Evolutionary conservation across 2,888 invertebrate species (phyloP).

Genomic region (Dorcus hopei): DNA sequence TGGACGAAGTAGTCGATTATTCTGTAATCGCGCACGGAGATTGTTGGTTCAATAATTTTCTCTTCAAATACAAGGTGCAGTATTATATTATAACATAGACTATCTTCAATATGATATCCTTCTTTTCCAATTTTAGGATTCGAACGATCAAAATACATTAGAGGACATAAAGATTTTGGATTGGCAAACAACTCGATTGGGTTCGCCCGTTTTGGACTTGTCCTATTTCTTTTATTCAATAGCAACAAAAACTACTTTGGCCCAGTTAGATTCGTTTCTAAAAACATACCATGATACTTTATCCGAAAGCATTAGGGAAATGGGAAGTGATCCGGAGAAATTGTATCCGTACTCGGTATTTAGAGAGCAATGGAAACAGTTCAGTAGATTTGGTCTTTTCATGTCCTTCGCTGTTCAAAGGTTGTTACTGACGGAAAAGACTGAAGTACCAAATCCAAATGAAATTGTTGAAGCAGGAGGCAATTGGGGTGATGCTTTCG

Average conservation of each 20-base stretch:
- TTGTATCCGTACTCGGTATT: conserved; percentile 29
- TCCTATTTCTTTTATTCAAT: conserved; percentile 36
- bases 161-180: conserved; percentile 7
- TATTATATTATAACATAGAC: background rate
- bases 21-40: conserved; percentile 16
- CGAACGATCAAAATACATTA: background rate
- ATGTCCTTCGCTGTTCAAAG: conserved; percentile 28
- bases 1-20: conserved; percentile 2
- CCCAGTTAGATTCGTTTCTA: conserved; percentile 31
- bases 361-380: conserved; percentile 27
- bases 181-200: conserved; percentile 13
- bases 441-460: conserved; percentile 20
- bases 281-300: conserved; percentile 33
- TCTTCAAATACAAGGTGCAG: conserved; percentile 17
- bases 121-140: conserved; percentile 9
- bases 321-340: conserved; percentile 25
- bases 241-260: conserved; percentile 25
- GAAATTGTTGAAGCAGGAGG: background rate
- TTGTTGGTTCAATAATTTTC: conserved; percentile 21
- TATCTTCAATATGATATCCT: background rate
- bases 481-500: background rate
- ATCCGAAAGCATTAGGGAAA: conserved; percentile 22
- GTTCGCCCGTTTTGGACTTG: conserved; percentile 35
- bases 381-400: conserved; percentile 26
- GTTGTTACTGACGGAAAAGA: conserved; percentile 24